Base-by-base conservation (phyloP, 1,140 invertebrate genomes). In the Ruditapes philippinarum region DNA sequence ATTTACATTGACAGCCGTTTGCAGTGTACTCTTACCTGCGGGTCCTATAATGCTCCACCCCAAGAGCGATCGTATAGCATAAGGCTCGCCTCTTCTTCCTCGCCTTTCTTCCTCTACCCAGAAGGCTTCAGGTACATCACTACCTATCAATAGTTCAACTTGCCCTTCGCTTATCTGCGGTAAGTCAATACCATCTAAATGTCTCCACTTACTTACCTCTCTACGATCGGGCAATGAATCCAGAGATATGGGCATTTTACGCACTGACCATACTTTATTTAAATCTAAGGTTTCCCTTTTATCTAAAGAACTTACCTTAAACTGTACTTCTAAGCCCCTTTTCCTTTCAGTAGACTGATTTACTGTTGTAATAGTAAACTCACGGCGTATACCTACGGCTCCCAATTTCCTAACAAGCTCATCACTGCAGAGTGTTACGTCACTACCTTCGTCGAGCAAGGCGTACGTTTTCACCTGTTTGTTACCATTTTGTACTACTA, bases 21-120 rank as follows among this genome's bases (percentile, higher is more conserved):
- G 4, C 22, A 40, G 12, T 5, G 3, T 5, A n/a, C 4, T 31
- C 19, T 60, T 33, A 60, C 79, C 81, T 40, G 38, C 25, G 2
- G 60, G 38, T 33, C 74, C 74, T 19, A 78, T 9, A 51, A 78
- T 78, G n/a, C 74, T 78, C 74, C 74, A 78, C 3, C 74, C 74
- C n/a, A 78, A 33, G 12, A 45, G 11, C 22, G 74, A 45, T 25
- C 45, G 36, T 4, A 78, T 78, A 11, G 74, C 74, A 36, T 78
- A 78, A 5, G 38, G 74, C 28, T 78, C 38, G 14, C 38, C 74
- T 25, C 45, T 51, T 14, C 28, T 78, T 11, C 74, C 74, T 12
- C 9, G 12, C 33, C 33, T 5, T n/a, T 74, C 3, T 17, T 40
- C 36, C 19, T 74, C 70, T 7, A 42, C 40, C 36, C 36, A 74